Conservation (phyloP, 1,140 invertebrate species). For the Ostrea denselamellosa region DNA sequence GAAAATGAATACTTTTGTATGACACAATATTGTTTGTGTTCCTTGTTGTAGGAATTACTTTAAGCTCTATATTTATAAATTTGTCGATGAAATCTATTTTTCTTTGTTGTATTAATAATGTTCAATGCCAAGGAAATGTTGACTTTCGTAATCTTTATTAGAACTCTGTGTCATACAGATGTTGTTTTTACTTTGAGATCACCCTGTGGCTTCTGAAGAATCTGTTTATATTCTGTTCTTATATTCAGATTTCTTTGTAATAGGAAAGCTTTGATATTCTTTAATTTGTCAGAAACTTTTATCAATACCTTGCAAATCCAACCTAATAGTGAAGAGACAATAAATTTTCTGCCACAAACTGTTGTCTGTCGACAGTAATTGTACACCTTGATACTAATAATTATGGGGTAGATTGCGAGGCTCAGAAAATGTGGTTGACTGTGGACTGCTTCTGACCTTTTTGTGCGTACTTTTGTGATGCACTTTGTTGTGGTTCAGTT, state of each 20-base stretch:
- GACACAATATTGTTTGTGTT: conserved; percentile 34
- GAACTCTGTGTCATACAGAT: neutral
- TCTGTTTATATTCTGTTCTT: neutral
- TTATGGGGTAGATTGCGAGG: neutral
- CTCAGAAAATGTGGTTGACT: neutral
- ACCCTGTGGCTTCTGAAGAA: neutral
- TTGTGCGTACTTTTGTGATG: conserved; percentile 10
- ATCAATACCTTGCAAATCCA: conserved; percentile 24
- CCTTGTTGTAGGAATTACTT: neutral
- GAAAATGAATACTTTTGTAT: conserved; percentile 25
- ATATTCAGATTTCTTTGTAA: neutral
- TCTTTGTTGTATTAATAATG: neutral
- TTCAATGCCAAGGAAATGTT: neutral
- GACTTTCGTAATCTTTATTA: conserved; percentile 25
- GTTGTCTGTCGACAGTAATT: neutral
- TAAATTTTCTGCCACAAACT: neutral
- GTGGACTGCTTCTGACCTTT: neutral
- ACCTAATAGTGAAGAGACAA: neutral
- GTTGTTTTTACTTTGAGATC: neutral
- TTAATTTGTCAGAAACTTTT: conserved; percentile 14
- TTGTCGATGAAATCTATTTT: conserved; percentile 19
- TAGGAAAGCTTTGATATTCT: neutral
- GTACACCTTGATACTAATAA: neutral
- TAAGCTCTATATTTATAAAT: conserved; percentile 7
- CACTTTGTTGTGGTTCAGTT: neutral